phyloP scores from a whole-genome alignment of 2,113 vertebrate species.

The Alectura lathami region DNA sequence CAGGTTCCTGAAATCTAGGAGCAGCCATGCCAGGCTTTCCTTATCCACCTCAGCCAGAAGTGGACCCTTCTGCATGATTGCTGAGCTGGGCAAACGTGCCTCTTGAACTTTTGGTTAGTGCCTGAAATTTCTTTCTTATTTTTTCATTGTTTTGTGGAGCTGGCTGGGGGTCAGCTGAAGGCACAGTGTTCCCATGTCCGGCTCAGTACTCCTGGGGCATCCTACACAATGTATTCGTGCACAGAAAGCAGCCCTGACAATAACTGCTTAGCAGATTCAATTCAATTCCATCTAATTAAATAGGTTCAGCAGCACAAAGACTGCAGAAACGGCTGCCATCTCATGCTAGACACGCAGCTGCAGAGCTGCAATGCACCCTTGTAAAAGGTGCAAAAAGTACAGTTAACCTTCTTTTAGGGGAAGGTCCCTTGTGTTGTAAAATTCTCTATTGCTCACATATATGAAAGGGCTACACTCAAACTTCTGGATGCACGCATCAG shows the following conservation, averaged over 20 bases:
- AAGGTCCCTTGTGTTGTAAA: not conserved
- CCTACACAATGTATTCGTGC: not conserved
- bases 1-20: not conserved
- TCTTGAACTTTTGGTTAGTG: not conserved
- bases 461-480: not conserved
- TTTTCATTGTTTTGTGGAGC: not conserved
- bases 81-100: not conserved
- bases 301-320: conserved; percentile 34
- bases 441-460: not conserved
- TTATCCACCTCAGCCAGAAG: not conserved
- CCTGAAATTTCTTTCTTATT: not conserved
- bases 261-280: conserved; percentile 60
- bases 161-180: not conserved
- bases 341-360: conserved; percentile 56
- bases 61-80: not conserved
- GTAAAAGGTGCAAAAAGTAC: conserved; percentile 1
- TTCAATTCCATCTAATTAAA: conserved; percentile 73
- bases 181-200: not conserved
- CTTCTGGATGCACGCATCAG: not conserved
- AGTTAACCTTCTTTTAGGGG: not conserved
- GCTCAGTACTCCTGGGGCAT: not conserved
- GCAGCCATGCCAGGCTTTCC: not conserved
- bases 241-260: conserved; percentile 38
- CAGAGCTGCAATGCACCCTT: not conserved
- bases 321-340: conserved; percentile 51